Evolutionary conservation across 2,888 invertebrate genomes (phyloP).

Genomic region (Lochmaea crataegi): DNA sequence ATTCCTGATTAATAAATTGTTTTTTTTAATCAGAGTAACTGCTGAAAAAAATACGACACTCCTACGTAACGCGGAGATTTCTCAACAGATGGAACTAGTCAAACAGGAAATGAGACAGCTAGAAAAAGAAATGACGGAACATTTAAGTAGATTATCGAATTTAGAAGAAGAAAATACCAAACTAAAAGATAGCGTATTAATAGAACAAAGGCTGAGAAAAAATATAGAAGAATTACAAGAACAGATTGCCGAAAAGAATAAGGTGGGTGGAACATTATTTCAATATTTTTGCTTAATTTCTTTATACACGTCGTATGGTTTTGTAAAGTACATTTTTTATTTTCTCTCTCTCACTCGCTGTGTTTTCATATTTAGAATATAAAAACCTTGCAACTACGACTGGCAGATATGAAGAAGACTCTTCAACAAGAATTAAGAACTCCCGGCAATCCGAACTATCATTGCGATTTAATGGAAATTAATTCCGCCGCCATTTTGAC

Average conservation of each 20-base stretch:
- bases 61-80: conserved; percentile 83
- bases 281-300: no score
- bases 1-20: no score
- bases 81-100: conserved; percentile 81
- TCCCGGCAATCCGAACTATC: conserved; percentile 65
- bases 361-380: conserved; percentile 73
- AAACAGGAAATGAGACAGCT: conserved; percentile 79
- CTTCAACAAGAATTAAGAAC: conserved; percentile 84
- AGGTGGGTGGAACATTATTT: conserved; percentile 61
- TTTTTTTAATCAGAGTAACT: conserved; percentile 68
- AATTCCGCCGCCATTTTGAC: conserved; percentile 73
- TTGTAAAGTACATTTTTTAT: no score
- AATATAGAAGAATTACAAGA: conserved; percentile 70
- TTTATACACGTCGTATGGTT: no score
- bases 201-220: conserved; percentile 67
- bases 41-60: conserved; percentile 81
- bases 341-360: not conserved
- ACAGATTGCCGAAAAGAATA: conserved; percentile 74
- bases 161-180: conserved; percentile 67
- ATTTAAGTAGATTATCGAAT: conserved; percentile 69
- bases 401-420: conserved; percentile 92
- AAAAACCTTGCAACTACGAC: conserved; percentile 86
- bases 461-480: conserved; percentile 68
- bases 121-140: conserved; percentile 73
- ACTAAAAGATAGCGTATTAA: conserved; percentile 62